Evolutionary conservation across 2,113 vertebrate species (phyloP).

Genomic region (Serinus canaria): DNA sequence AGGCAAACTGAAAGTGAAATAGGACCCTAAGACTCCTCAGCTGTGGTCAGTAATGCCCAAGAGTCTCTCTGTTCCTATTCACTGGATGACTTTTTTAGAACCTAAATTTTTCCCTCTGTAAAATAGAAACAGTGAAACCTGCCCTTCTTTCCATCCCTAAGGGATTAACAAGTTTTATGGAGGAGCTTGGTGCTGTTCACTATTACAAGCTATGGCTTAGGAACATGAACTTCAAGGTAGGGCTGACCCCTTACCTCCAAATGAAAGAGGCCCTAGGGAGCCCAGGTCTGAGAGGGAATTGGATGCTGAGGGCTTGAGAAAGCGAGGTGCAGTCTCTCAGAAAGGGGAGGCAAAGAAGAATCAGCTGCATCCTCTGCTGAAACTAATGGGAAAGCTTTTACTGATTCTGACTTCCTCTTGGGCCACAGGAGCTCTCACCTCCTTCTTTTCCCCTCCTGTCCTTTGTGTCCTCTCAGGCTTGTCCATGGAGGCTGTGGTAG

Average conservation of each 20-base stretch:
- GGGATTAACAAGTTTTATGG: not conserved
- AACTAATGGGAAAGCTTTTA: not conserved
- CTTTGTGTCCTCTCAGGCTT: not conserved
- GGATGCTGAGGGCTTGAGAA: not conserved
- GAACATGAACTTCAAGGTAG: not conserved
- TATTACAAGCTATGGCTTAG: not conserved
- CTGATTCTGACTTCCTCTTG: not conserved
- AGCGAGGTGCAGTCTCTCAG: not conserved
- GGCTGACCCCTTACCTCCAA: not conserved
- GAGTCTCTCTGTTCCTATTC: not conserved
- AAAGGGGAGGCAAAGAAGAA: not conserved
- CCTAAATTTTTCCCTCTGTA: not conserved
- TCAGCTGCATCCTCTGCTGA: not conserved
- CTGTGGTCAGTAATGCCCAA: not conserved
- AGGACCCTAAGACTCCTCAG: not conserved
- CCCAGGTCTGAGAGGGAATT: not conserved
- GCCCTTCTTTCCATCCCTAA: not conserved
- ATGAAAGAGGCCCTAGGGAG: not conserved
- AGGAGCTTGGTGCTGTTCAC: not conserved
- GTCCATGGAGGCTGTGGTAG: not conserved
- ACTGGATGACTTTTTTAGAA: not conserved
- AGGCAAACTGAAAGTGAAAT: not conserved
- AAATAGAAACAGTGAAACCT: not conserved
- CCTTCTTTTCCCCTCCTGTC: not conserved
- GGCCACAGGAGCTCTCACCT: not conserved